Base-by-base conservation (phyloP, 1,140 invertebrate species). In the Cotesia glomerata region DNA sequence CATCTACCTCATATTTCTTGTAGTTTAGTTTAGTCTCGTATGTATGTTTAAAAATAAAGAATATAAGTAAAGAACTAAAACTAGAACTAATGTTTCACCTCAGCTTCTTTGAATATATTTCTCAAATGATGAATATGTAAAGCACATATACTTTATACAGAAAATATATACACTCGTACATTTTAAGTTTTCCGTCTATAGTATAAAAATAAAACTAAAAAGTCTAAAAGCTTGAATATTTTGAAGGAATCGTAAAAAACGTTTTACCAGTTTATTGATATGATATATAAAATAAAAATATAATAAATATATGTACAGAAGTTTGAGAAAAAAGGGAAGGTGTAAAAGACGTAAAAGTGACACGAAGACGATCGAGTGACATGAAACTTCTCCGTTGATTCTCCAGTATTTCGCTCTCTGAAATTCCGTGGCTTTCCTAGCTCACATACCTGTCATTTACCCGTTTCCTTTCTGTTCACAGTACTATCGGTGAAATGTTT, bases 291-390 rank as follows among this genome's bases (percentile, higher is more conserved):
- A 58, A 18, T 58, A 45, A 45, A 45, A 45, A 45, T 9, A 9
- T 11, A 2, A 45, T 18, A 56, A 56, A 5, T 16, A 13, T 56
- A 18, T 13, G 18, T 13, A 7, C 7, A 18, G n/a, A 56, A 56
- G 26, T 26, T 26, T 26, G 26, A 26, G 7, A 18, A 18, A 56
- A 56, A 56, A n/a, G 1, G n/a, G 9, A 16, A 16, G 11, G 59
- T 62, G 59, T 26, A 26, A 36, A 62, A n/a, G 59, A 62, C 59
- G 26, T 62, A 34, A 62, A 62, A 34, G 35, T 62, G 59, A 62
- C 59, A 62, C 32, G 32, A n/a, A 62, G 59, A 62, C 59, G 59
- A 62, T 62, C 59, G 59, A 62, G 32, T 62, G 59, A 62, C 59
- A 62, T 62, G 9, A 62, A 62, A 39, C 59, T 62, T 26, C 56